A percentile compares a stretch with the other conserved stretches of the same genome.
phyloP scores from a whole-genome alignment of 2,888 invertebrate species.

The Hydrotaea diabolus region DNA sequence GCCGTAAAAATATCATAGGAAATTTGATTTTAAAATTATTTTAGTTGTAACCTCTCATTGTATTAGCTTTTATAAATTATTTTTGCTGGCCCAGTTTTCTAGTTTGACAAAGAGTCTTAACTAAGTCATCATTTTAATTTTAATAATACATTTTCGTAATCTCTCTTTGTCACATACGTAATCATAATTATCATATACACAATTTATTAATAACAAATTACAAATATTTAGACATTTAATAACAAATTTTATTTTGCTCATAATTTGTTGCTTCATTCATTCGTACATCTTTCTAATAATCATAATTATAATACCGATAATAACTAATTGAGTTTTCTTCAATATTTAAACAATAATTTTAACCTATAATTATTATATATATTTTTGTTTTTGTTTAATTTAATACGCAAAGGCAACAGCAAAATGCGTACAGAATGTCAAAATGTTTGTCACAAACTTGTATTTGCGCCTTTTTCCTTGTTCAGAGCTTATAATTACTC shows the following conservation, averaged over 20 bases:
- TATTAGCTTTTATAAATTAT: not conserved
- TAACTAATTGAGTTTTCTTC: not conserved
- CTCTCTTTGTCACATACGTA: not conserved
- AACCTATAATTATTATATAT: not conserved
- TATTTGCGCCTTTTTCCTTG: not conserved
- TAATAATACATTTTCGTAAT: not conserved
- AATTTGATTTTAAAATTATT: too few species aligned
- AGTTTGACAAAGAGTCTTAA: not conserved
- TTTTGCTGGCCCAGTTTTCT: not conserved
- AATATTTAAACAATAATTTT: not conserved
- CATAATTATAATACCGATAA: not conserved
- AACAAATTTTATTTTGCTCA: slow-evolving; percentile 5
- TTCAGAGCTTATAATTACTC: not conserved
- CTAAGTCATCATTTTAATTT: not conserved
- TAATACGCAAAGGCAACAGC: not conserved
- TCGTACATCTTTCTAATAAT: not conserved
- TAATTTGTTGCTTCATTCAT: not conserved
- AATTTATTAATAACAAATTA: slow-evolving; percentile 41
- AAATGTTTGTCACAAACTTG: not conserved
- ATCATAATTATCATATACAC: not conserved
- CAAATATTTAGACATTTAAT: slow-evolving; percentile 44
- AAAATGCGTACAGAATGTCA: slow-evolving; percentile 3
- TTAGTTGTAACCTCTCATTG: too few species aligned
- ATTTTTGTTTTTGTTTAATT: not conserved
- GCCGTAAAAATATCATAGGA: too few species aligned